A percentile compares a stretch with the other conserved stretches of the same genome.
Evolutionary conservation across 2,888 invertebrate genomes (phyloP).

Genomic region (Leptogaster cylindrica): DNA sequence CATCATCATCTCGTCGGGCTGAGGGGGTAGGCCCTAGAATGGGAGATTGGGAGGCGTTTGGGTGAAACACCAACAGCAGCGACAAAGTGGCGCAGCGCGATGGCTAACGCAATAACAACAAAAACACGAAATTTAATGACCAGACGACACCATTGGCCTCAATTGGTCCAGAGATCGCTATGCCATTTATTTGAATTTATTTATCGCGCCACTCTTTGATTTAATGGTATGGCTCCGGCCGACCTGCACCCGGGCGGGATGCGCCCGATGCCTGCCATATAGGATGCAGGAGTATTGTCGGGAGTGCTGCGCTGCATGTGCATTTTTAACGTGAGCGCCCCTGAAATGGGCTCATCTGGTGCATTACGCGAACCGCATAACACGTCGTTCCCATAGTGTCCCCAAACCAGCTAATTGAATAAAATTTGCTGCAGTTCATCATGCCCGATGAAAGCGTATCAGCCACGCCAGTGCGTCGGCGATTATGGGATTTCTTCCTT

Average conservation of each 20-base stretch:
- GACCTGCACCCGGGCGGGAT: conserved; percentile 29
- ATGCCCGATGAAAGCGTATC: conserved; percentile 28
- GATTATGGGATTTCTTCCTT: neutral
- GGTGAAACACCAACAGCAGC: neutral
- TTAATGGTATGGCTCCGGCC: conserved; percentile 34
- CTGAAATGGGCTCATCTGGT: conserved; percentile 10
- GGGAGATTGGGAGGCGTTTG: neutral
- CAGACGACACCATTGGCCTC: conserved; percentile 42
- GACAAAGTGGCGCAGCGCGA: conserved; percentile 27
- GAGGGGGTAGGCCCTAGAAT: neutral
- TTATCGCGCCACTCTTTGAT: conserved; percentile 37
- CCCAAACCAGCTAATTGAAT: conserved; percentile 25
- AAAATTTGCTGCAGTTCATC: conserved; percentile 34
- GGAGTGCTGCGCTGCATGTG: neutral
- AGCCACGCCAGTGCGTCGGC: conserved; percentile 17
- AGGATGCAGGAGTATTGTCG: neutral
- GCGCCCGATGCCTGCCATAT: neutral
- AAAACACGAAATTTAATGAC: conserved; percentile 38
- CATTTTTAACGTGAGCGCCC: conserved; percentile 15
- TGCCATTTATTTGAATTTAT: conserved; percentile 40
- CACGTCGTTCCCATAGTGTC: neutral
- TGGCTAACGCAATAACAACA: conserved; percentile 14
- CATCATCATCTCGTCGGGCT: no score
- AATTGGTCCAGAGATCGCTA: conserved; percentile 39
- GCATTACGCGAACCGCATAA: neutral